Conservation (phyloP, 2,113 vertebrate genomes). For the Gymnobelideus leadbeateri region DNA sequence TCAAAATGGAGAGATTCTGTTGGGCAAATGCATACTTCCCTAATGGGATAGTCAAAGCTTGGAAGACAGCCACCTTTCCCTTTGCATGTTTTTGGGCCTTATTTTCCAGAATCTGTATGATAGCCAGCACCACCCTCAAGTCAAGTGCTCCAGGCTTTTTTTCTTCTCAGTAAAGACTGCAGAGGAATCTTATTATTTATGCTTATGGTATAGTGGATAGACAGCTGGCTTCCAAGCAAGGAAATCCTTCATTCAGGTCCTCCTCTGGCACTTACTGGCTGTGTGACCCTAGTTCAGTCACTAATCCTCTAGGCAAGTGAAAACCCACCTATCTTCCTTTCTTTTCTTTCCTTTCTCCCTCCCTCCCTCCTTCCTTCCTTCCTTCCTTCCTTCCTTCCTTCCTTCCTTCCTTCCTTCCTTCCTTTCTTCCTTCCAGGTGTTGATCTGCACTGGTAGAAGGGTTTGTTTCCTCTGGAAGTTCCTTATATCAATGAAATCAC, state of each 20-base stretch:
- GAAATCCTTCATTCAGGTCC: not conserved
- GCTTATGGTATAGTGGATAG: not conserved
- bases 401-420: not conserved
- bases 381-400: not conserved
- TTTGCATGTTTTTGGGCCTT: not conserved
- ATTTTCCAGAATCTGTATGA: not conserved
- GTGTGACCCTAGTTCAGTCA: not conserved
- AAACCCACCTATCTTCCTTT: not conserved
- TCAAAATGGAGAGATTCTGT: conserved; percentile 39
- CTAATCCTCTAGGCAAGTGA: not conserved
- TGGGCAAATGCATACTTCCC: conserved; percentile 25
- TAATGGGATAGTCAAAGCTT: conserved; percentile 46
- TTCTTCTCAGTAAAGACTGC: not conserved
- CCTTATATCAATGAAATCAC: not conserved
- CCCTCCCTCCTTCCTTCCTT: too few relatives aligned
- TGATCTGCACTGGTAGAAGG: not conserved
- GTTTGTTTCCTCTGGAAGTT: not conserved
- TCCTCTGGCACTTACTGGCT: not conserved
- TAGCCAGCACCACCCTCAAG: not conserved
- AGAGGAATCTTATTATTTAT: conserved; percentile 2
- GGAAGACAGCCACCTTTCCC: conserved; percentile 39
- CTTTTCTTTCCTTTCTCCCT: not conserved
- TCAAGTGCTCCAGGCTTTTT: conserved; percentile 2
- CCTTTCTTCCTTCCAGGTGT: not conserved
- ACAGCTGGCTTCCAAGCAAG: not conserved